Percentiles rank a stretch among this genome's conserved stretches.
These are phyloP conservation scores for Vidua chalybeata DNA, from an alignment of 2,113 vertebrate species.

Conservation along the genomic window DNA sequence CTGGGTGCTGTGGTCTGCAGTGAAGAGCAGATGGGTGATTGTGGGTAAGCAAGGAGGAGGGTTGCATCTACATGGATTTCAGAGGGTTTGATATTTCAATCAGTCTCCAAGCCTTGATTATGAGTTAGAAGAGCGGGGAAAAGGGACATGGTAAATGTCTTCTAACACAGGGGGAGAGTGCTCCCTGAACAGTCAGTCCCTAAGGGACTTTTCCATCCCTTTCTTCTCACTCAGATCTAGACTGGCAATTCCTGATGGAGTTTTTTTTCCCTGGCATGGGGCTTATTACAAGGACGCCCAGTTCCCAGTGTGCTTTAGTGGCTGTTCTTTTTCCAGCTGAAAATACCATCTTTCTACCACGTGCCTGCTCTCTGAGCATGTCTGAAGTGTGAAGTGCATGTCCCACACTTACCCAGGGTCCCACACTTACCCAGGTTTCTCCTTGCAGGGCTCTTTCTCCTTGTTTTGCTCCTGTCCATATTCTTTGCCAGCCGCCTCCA, in stretches of 20 bases:
- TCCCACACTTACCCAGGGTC: not conserved
- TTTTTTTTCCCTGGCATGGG: not conserved
- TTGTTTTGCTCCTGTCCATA: slow-evolving; percentile 85
- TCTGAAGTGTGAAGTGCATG: no score
- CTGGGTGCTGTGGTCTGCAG: slow-evolving; percentile 86
- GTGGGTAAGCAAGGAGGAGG: slow-evolving; percentile 78
- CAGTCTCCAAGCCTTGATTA: not conserved
- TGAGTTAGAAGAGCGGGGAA: not conserved
- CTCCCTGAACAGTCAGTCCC: not conserved
- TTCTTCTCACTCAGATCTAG: not conserved
- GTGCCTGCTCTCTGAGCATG: not conserved
- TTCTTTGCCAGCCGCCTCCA: slow-evolving; percentile 89
- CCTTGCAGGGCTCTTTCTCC: slow-evolving; percentile 83
- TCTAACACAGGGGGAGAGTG: not conserved
- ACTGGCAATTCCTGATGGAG: not conserved
- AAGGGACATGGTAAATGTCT: not conserved
- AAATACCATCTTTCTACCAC: not conserved
- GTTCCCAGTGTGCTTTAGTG: not conserved
- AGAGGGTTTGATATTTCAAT: not conserved
- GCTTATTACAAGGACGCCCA: not conserved
- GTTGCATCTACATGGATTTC: not conserved
- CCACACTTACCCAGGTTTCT: not conserved
- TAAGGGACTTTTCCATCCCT: not conserved
- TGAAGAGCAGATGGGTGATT: slow-evolving; percentile 85
- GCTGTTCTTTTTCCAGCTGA: not conserved